A percentile compares a stretch with the other conserved stretches of the same genome.
These are phyloP conservation scores for Neodiprion pinetum DNA, from an alignment of 1,140 invertebrate genomes.

Conservation along the genomic window DNA sequence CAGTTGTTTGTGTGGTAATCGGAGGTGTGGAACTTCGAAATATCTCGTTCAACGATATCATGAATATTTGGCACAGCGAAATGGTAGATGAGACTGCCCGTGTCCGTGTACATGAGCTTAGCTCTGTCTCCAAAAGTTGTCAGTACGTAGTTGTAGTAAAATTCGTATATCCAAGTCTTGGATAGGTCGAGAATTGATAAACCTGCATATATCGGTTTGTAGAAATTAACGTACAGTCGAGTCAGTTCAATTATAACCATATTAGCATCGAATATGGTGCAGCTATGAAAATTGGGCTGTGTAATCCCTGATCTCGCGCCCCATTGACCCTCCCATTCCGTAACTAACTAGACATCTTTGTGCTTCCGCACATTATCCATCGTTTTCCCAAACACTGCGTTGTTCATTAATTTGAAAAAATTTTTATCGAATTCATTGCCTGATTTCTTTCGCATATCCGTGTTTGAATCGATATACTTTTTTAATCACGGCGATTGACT, in stretches of 20 bases:
- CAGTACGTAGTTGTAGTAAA: too few species aligned
- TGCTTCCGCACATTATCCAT: slow-evolving; percentile 55
- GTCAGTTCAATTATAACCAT: slow-evolving; percentile 21
- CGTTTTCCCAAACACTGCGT: slow-evolving; percentile 58
- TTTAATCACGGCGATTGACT: slow-evolving; percentile 48
- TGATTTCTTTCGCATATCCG: slow-evolving; percentile 38
- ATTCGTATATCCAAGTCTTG: slow-evolving; percentile 22
- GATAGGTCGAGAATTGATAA: slow-evolving; percentile 34
- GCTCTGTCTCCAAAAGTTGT: too few species aligned
- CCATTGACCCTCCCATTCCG: too few species aligned
- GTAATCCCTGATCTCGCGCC: slow-evolving; percentile 31
- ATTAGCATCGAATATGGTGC: slow-evolving; percentile 33
- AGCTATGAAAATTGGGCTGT: slow-evolving; percentile 43
- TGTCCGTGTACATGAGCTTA: too few species aligned
- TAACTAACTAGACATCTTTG: slow-evolving; percentile 44
- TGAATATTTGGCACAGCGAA: too few species aligned
- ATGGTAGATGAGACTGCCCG: too few species aligned
- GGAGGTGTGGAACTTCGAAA: background rate
- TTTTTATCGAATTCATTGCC: slow-evolving; percentile 55
- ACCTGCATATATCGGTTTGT: slow-evolving; percentile 39
- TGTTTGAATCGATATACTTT: slow-evolving; percentile 56
- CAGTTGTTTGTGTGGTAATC: slow-evolving; percentile 29
- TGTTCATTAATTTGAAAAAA: slow-evolving; percentile 59
- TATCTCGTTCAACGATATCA: too few species aligned
- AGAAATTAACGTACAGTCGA: slow-evolving; percentile 24